Conservation (phyloP, 92 coral and sea anemone species). For the Zoanthus gigantus region DNA sequence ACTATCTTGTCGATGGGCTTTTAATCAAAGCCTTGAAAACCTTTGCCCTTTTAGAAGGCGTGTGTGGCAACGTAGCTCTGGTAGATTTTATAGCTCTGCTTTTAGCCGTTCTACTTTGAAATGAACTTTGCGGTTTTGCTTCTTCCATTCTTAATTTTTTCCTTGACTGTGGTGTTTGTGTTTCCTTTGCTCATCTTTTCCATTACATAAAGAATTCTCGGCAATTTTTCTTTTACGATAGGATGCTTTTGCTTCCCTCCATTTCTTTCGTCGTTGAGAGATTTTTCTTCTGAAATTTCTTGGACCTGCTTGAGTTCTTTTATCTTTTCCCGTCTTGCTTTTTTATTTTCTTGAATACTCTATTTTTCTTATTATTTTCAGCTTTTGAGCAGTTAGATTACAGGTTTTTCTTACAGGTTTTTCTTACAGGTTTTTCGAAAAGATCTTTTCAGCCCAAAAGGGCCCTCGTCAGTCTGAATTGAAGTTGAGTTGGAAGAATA, state of each 20-base stretch:
- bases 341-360: background rate
- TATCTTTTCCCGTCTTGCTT: background rate
- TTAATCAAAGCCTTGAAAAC: too few species aligned
- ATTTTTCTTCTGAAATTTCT: background rate
- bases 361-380: too few species aligned
- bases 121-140: background rate
- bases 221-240: background rate
- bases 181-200: background rate
- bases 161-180: background rate
- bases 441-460: too few species aligned
- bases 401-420: too few species aligned
- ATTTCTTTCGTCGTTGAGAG: conserved; percentile 2
- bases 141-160: background rate
- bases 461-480: too few species aligned
- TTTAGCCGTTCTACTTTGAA: conserved; percentile 2
- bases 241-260: background rate
- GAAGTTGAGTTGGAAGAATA: too few species aligned
- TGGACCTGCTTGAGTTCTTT: background rate
- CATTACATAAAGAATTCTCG: background rate
- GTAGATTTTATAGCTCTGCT: background rate
- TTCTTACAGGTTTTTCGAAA: too few species aligned
- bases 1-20: too few species aligned
- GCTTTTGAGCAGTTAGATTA: too few species aligned
- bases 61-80: conserved; percentile 23
- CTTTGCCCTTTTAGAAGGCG: too few species aligned